Conservation (phyloP, 1,140 invertebrate genomes). For the Leguminivora glycinivorella region DNA sequence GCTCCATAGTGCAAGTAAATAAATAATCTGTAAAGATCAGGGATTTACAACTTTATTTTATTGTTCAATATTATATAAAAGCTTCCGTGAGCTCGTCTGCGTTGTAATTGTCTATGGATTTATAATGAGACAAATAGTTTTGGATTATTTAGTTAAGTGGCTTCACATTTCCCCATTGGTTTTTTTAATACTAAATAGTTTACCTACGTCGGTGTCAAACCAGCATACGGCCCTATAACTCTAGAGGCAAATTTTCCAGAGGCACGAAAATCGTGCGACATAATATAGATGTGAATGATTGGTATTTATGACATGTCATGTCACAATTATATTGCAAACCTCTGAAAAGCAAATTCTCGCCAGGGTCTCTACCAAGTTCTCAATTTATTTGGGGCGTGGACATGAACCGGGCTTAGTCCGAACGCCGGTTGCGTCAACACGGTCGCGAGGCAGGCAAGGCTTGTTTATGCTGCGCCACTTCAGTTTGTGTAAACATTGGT, state of each 20-base stretch:
- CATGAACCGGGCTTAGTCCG: neutral
- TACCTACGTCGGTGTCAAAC: too few species aligned
- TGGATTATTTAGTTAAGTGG: neutral
- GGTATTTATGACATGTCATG: neutral
- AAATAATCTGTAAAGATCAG: slow-evolving; percentile 36
- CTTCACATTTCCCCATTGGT: neutral
- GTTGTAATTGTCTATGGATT: slow-evolving; percentile 32
- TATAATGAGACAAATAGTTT: neutral
- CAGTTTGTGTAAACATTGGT: slow-evolving; percentile 52
- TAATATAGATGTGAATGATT: neutral
- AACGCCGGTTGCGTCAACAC: slow-evolving; percentile 6
- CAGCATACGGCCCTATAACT: too few species aligned
- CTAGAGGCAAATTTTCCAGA: too few species aligned
- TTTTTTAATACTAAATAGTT: too few species aligned
- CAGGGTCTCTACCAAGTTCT: neutral
- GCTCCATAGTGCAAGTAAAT: slow-evolving; percentile 21
- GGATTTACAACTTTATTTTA: slow-evolving; percentile 43
- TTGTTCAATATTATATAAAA: slow-evolving; percentile 34
- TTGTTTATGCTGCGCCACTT: slow-evolving; percentile 47
- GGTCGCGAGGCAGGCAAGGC: slow-evolving; percentile 32
- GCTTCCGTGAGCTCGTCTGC: slow-evolving; percentile 30
- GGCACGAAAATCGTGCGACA: too few species aligned
- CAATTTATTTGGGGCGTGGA: slow-evolving; percentile 1
- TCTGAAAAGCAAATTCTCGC: too few species aligned
- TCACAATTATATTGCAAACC: neutral